Base-by-base conservation (phyloP, 1,140 invertebrate genomes). In the Leptinotarsa texana region DNA sequence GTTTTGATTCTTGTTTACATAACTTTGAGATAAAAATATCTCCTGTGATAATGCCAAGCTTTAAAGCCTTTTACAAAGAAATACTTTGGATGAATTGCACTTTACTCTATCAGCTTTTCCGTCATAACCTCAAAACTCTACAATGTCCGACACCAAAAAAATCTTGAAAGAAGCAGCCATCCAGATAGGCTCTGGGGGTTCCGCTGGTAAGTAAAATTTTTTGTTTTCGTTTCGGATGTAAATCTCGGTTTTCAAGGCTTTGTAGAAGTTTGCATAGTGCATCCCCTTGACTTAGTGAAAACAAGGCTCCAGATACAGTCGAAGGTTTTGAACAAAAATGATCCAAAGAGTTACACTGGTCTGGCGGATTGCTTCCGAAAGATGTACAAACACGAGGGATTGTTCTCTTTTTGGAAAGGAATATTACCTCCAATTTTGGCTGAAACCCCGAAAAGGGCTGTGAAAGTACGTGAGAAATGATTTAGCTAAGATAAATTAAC, bases 241-340 rank as follows among this genome's bases (percentile, higher is more conserved):
- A 21, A 51, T 17, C n/a, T 57, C 15, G 5, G 15, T 74, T 69
- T 74, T 63, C 24, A 94, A 81, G 95, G 95, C 77, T 96, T 98
- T 86, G 90, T 97, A 17, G 96, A 98, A 90, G 95, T 97, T 67
- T 96, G 94, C 82, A 93, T 98, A 73, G 98, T 98, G 96, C 95
- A 98, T 87, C 96, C 96, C 3, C 87, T 98, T 82, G 96, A 98
- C 87, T 86, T 98, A 72, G 91, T 98, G 1, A 98, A 98, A 88
- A 98, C 96, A 6, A 87, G 94, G 73, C 90, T 96, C 78, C 94
- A 96, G 85, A 88, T 96, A 48, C 94, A 95, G 84, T 33, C 80
- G 85, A 82, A 82, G 81, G 69, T 82, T 63, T 24, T 70, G 24
- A 69, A 73, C 22, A 78, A 49, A 70, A 84, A 85, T 69, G 90